Evolutionary conservation across 2,113 vertebrate genomes (phyloP), one percentile per base, ranked within the genome.

Genomic region (Cottus gobio): DNA sequence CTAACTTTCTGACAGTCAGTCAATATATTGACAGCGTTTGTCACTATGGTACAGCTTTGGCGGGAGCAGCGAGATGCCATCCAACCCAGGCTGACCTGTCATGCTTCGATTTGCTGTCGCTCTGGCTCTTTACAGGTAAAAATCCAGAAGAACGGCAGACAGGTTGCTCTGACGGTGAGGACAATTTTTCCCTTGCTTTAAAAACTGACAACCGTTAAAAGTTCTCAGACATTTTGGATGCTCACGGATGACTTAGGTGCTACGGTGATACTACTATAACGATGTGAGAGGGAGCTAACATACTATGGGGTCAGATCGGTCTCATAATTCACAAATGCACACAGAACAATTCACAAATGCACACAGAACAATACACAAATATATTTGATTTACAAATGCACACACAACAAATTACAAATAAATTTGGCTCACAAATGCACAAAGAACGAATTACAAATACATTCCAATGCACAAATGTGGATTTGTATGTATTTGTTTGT

Each of bases 1-100:
- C 82, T 86, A 90, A 94, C 88, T 93, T 95, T 94, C 83, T 94
- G 93, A 94, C 93, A 89, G 58, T 34, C 79, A 85, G 84, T 93
- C 94, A 90, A 95, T 94, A 93, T 95, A 94, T 95, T 93, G 94
- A 95, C 91, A 90, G 79, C 56, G 22, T 89, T 91, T 93, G 91
- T 93, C 92, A 93, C 93, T 91, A 80, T 81, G 79, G 83, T 80
- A 37, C 75, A 71, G 87, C 89, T 89, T 91, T 87, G 82, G 89
- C 60, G 60, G 60, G 76, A 83, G 77, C 50, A 73, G 83, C 3
- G 24, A 76, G 81, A 65, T 80, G 77, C 72, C 69, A 89, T 83
- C 83, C 86, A 83, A 79, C 63, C 79, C 39, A 36, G 69, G 77
- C 76, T 80, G 85, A 88, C 80, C 79, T 71, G 86, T 80, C 88